Evolutionary conservation across 2,888 invertebrate species (phyloP), one percentile per base, ranked within the genome.

Genomic region (Netelia fuscicornis): DNA sequence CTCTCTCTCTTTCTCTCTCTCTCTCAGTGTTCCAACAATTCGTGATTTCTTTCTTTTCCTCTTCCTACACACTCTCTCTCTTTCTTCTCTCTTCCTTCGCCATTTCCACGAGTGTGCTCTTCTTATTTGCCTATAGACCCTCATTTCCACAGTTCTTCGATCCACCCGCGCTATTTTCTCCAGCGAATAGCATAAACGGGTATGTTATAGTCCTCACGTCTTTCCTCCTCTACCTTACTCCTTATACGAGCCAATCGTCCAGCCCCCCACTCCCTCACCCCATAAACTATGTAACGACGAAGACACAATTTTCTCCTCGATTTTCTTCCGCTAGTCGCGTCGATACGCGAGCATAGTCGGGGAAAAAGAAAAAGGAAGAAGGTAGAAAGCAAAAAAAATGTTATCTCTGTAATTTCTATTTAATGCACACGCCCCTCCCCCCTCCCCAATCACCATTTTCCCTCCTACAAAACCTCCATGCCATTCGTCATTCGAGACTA

Each of bases 371-470:
- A 37, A 37, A 11, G 25, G 25, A 20, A 9, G 42, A 58, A 6
- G 13, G 13, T n/a, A 13, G n/a, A 62, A 37, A 37, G 37, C 6
- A 20, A n/a, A 77, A 68, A 77, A 60, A 58, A 42, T 17, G 17
- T 20, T 67, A 67, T 52, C 81, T 58, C 58, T 68, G 2, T 25
- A 75, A 81, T 68, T 52, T 81, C 74, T 23, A n/a, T 68, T 81
- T 68, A 52, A 81, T 75, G 48, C n/a, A 75, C 60, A 58, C 10
- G 2, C 2, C 48, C 13, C 37, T 0, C 37, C 37, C 37, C 30
- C 30, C 30, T 0, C 30, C 2, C 3, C 30, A 3, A 30, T 3
- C 30, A 1, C 30, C 20, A 20, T 20, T 20, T 37, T 37, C 37
- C 37, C 3, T 37, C 6, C 5, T 37, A 6, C 3, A 5, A 37